Percentiles rank a stretch among this genome's conserved stretches.
Conservation (phyloP, 2,888 invertebrate species). For the Thymelicus lineola region DNA sequence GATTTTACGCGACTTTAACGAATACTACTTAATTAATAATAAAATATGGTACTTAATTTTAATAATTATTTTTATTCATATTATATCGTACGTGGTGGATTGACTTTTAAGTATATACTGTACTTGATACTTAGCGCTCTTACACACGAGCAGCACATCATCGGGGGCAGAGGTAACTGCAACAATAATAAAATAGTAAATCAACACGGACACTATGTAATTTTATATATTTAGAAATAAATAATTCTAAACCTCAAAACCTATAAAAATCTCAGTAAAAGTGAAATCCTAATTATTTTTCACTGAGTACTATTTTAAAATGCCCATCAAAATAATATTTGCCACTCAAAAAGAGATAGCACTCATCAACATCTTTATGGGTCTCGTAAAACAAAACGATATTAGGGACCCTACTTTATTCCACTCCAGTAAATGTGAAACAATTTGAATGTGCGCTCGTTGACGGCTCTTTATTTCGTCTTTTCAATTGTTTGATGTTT, state of each 20-base stretch:
- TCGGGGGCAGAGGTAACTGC: too few relatives aligned
- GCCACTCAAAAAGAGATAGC: slow-evolving; percentile 46
- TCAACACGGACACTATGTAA: too few relatives aligned
- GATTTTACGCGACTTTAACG: too few relatives aligned
- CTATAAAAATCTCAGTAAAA: neutral
- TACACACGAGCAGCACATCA: too few relatives aligned
- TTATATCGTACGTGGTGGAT: too few relatives aligned
- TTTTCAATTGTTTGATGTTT: slow-evolving; percentile 28
- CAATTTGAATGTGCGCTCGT: slow-evolving; percentile 31
- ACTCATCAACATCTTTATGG: slow-evolving; percentile 49
- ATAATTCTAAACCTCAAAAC: too few relatives aligned
- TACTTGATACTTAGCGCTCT: too few relatives aligned
- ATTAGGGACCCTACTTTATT: slow-evolving; percentile 36
- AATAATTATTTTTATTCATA: too few relatives aligned
- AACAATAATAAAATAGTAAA: too few relatives aligned
- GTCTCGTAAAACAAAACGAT: slow-evolving; percentile 48
- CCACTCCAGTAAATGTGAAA: slow-evolving; percentile 30
- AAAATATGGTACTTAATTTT: too few relatives aligned
- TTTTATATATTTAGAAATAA: neutral
- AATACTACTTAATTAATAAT: neutral
- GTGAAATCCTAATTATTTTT: slow-evolving; percentile 21
- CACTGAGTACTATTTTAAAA: slow-evolving; percentile 33
- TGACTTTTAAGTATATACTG: too few relatives aligned
- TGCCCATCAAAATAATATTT: slow-evolving; percentile 47
- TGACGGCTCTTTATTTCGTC: slow-evolving; percentile 25